Evolutionary conservation across 2,113 vertebrate species (phyloP).

Genomic region (Strigops habroptila): DNA sequence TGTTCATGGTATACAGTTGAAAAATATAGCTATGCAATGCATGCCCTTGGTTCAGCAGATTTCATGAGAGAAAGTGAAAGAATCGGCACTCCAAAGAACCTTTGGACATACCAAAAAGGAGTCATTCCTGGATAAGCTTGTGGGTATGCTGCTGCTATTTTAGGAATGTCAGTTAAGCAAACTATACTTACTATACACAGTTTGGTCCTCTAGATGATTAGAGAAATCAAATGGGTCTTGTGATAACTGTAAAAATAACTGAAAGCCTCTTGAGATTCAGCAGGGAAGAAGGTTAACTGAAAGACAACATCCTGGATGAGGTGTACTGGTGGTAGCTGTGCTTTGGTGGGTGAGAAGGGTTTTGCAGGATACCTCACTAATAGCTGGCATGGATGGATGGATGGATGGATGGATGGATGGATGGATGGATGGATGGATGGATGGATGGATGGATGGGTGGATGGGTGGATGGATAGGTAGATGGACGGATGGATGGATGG

Average conservation of each 20-base stretch:
- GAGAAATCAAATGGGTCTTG: not conserved
- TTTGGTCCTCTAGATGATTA: not conserved
- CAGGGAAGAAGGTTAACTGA: not conserved
- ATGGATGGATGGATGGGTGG: not conserved
- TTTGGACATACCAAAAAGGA: not conserved
- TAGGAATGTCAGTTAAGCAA: not conserved
- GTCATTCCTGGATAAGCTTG: not conserved
- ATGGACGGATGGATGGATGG: not conserved
- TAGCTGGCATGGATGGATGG: not conserved
- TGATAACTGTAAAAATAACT: not conserved
- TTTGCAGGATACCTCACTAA: not conserved
- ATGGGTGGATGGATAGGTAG: not conserved
- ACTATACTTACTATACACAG: not conserved
- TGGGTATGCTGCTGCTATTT: not conserved
- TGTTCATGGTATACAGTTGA: not conserved
- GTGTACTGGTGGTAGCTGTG: not conserved
- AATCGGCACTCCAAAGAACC: not conserved
- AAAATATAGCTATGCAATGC: not conserved
- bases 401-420: not conserved
- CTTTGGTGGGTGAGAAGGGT: fast-evolving
- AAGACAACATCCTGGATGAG: not conserved
- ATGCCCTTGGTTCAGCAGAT: not conserved
- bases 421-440: not conserved
- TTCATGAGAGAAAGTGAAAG: not conserved
- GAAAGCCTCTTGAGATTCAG: not conserved